Base-by-base conservation (phyloP, 2,113 vertebrate species). In the Nipponia nippon region DNA sequence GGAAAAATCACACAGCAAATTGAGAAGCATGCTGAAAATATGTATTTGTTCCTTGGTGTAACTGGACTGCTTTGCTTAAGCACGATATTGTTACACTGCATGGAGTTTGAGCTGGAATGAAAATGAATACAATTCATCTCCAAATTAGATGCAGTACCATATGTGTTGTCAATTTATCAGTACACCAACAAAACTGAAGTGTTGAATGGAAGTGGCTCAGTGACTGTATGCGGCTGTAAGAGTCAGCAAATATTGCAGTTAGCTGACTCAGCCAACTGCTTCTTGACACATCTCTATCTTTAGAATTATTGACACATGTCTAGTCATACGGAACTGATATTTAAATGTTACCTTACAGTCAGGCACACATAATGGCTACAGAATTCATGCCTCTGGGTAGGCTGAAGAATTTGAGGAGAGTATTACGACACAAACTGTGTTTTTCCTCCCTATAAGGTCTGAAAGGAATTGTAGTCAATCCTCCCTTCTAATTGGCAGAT, bases 391-490 rank as follows among this genome's bases (percentile, higher is more conserved):
- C 11, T 65, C 87, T 83, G 71, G 73, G 55, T 73, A 77, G 42
- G 69, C 46, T 97, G 82, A 95, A 90, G 94, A 93, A 97, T 97
- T 95, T 94, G 80, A 90, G 66, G 79, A 88, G 53, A 90, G 73
- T 91, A 90, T 96, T 95, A 38, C 8, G 27, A 90, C 95, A 98
- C 61, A 96, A 97, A 96, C 83, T 95, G 79, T 83, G 93, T 85
- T 98, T 97, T 97, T 83, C 87, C 93, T 90, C 84, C 95, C 85
- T 95, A 55, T 95, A 93, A 97, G 69, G 63, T 95, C 87, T 97
- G 87, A 95, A 92, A 97, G 90, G 91, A 97, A 92, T 76, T 90
- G 86, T 73, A 95, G 90, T 94, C 87, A 91, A 93, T 97, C 86
- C 89, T 93, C 75, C 44, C 84, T 93, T 97, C 94, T 96, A 97